phyloP scores from a whole-genome alignment of 1,140 invertebrate species.

The Psilanteris sp. region DNA sequence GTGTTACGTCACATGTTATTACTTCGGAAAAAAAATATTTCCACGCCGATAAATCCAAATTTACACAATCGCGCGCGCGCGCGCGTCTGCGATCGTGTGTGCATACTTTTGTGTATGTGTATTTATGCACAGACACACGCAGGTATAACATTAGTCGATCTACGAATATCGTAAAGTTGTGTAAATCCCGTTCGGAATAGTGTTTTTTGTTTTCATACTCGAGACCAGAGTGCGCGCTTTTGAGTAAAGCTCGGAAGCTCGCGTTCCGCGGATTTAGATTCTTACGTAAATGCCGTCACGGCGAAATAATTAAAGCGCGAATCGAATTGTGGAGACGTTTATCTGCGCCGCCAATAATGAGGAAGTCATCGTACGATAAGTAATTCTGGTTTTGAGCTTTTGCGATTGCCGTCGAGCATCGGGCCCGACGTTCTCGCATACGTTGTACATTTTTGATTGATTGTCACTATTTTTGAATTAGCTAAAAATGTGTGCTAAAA shows the following conservation, averaged over 20 bases:
- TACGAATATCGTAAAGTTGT: constrained; percentile 43
- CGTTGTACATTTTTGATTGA: background rate
- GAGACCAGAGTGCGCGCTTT: constrained; percentile 62
- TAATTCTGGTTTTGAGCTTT: constrained; percentile 54
- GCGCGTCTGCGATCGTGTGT: background rate
- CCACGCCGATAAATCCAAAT: too few species aligned
- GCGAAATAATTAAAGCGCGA: constrained; percentile 38
- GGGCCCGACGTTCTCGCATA: background rate
- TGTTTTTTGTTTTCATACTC: constrained; percentile 65
- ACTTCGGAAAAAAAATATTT: too few species aligned
- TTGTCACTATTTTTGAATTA: constrained; percentile 25
- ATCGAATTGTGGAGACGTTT: constrained; percentile 36
- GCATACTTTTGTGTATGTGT: background rate
- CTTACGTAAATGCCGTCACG: constrained; percentile 69
- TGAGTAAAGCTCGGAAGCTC: constrained; percentile 34
- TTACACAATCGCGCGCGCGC: too few species aligned
- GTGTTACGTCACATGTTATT: too few species aligned
- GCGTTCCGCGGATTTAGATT: constrained; percentile 33
- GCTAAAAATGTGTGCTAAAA: constrained; percentile 18
- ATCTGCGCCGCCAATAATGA: constrained; percentile 65
- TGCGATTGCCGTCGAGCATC: too few species aligned
- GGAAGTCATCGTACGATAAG: constrained; percentile 74
- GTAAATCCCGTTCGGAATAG: constrained; percentile 64
- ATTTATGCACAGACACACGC: background rate
- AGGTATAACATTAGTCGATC: constrained; percentile 3